These are phyloP conservation scores for Athalia cordata DNA, from an alignment of 2,888 invertebrate species.

Conservation along the genomic window DNA sequence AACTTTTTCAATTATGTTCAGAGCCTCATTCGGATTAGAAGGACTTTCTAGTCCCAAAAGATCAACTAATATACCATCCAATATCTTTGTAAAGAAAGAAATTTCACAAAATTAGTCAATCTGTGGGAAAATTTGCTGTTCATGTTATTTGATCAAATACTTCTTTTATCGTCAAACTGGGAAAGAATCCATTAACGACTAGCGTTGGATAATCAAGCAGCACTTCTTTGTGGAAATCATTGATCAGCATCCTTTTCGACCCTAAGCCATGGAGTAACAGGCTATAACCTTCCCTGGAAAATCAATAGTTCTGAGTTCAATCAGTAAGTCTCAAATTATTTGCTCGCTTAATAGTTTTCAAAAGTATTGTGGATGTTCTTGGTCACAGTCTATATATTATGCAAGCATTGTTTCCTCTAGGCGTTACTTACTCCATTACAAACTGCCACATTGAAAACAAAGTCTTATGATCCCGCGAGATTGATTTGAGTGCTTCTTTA, in stretches of 20 bases:
- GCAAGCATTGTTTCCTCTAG: not conserved
- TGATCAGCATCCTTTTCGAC: constrained; percentile 87
- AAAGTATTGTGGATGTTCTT: too few species aligned
- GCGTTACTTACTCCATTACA: constrained; percentile 70
- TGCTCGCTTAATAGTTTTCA: too few species aligned
- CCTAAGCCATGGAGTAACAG: constrained; percentile 92
- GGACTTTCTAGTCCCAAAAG: constrained; percentile 80
- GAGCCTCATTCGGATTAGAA: constrained; percentile 80
- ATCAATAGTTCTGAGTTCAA: not conserved
- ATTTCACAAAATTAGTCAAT: constrained; percentile 22
- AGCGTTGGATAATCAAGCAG: constrained; percentile 81
- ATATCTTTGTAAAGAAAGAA: constrained; percentile 73
- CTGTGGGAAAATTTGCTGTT: not conserved
- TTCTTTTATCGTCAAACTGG: constrained; percentile 90
- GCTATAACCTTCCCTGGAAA: constrained; percentile 86
- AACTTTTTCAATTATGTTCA: constrained; percentile 80
- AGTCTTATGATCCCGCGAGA: constrained; percentile 77
- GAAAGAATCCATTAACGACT: constrained; percentile 94
- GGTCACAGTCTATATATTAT: too few species aligned
- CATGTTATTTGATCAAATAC: constrained; percentile 62
- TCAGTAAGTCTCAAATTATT: not conserved
- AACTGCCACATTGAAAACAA: constrained; percentile 85
- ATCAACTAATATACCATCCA: constrained; percentile 84
- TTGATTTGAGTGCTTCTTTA: constrained; percentile 75
- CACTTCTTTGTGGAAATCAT: constrained; percentile 82